Evolutionary conservation across 2,888 invertebrate species (phyloP).

Genomic region (Erebia palarica): DNA sequence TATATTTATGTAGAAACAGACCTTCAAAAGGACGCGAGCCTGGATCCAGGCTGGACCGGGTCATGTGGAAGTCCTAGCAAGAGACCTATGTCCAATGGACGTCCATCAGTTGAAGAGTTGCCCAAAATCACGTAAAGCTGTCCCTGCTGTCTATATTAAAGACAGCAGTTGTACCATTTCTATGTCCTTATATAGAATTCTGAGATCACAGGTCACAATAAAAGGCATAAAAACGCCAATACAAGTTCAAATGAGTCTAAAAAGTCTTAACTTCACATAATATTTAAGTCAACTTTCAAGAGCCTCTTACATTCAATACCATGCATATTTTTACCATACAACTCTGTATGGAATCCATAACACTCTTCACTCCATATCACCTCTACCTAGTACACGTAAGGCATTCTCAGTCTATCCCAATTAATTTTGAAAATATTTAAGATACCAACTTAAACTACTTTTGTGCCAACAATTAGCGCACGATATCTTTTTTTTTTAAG

Average conservation of each 20-base stretch:
- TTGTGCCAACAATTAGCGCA: neutral
- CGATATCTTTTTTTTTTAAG: neutral
- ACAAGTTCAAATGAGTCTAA: neutral
- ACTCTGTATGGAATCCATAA: neutral
- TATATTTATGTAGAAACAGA: too few relatives aligned
- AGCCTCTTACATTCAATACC: neutral
- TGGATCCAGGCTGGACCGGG: too few relatives aligned
- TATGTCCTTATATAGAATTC: too few relatives aligned
- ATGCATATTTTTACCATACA: neutral
- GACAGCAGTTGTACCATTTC: too few relatives aligned
- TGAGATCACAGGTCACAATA: too few relatives aligned
- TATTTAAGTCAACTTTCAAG: neutral
- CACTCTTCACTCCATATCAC: neutral
- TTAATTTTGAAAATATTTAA: neutral
- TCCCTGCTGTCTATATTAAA: too few relatives aligned
- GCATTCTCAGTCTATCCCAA: slow-evolving; percentile 31
- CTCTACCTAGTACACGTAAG: slow-evolving; percentile 27
- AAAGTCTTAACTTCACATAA: neutral
- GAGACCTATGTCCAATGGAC: too few relatives aligned
- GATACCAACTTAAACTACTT: neutral
- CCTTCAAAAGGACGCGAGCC: too few relatives aligned
- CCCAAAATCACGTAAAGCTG: too few relatives aligned
- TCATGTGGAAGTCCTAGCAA: too few relatives aligned
- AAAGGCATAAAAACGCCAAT: neutral
- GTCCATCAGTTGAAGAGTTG: too few relatives aligned